Evolutionary conservation across 2,888 invertebrate genomes (phyloP).

Genomic region (Microdon myrmicae): DNA sequence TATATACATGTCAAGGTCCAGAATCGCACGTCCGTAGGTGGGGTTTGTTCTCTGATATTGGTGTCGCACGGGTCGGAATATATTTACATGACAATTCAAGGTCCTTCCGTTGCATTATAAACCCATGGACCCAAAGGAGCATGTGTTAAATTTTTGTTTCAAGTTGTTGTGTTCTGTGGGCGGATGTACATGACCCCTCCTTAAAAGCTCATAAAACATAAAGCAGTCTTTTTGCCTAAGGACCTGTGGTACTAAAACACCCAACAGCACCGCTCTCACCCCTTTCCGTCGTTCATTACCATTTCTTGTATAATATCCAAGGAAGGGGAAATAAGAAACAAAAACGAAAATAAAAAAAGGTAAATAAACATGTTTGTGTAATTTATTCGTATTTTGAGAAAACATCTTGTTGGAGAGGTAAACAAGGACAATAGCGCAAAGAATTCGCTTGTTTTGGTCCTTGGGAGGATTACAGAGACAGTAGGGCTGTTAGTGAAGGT

Average conservation of each 20-base stretch:
- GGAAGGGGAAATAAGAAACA: constrained; percentile 6
- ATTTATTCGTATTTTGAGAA: constrained; percentile 49
- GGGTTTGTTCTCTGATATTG: constrained; percentile 31
- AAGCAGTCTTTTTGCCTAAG: constrained; percentile 31
- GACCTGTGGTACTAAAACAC: constrained; percentile 3
- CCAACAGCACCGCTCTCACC: constrained; percentile 15
- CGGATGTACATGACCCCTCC: constrained; percentile 36
- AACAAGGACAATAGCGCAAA: constrained; percentile 37
- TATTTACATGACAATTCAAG: constrained; percentile 50
- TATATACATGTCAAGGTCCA: constrained; percentile 23
- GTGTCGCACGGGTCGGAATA: constrained; percentile 36
- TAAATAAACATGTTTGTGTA: constrained; percentile 3
- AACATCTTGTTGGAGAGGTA: constrained; percentile 32
- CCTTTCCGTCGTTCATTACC: too few relatives aligned
- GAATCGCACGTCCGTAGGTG: constrained; percentile 11
- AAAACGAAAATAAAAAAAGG: constrained; percentile 6
- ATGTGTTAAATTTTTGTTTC: constrained; percentile 23
- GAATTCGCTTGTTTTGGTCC: constrained; percentile 38
- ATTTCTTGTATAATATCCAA: too few relatives aligned
- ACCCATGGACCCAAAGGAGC: constrained; percentile 7
- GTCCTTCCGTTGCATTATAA: constrained; percentile 24
- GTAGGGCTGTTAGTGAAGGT: constrained; percentile 34
- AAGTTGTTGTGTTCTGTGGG: constrained; percentile 25
- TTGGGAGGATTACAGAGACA: too few relatives aligned
- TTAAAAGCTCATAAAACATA: constrained; percentile 24